These are phyloP conservation scores for Halichoeres trimaculatus DNA, from an alignment of 2,113 vertebrate genomes.

Conservation along the genomic window DNA sequence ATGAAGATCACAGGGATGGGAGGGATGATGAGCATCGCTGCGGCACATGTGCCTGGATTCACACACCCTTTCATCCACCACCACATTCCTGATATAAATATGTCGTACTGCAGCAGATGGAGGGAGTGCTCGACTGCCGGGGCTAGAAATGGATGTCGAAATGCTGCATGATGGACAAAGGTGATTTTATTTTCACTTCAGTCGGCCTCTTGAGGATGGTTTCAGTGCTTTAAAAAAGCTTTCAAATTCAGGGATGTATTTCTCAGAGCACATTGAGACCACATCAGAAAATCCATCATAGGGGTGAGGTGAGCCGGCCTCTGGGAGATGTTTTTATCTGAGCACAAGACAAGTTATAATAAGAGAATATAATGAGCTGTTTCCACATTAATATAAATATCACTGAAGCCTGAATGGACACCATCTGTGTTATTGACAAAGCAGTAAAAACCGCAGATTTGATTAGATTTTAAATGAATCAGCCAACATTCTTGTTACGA, in stretches of 20 bases:
- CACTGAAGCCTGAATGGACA: background rate
- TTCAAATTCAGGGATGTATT: background rate
- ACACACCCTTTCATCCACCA: slow-evolving; percentile 26
- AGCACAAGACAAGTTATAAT: too few species aligned
- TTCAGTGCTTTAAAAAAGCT: background rate
- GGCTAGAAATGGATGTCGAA: background rate
- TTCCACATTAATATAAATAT: background rate
- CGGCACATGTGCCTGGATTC: slow-evolving; percentile 3
- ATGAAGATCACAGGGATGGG: slow-evolving; percentile 10
- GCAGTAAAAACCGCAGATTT: background rate
- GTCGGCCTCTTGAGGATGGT: background rate
- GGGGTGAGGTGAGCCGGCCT: too few species aligned
- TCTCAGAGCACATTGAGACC: too few species aligned
- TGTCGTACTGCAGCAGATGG: background rate
- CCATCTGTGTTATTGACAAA: background rate
- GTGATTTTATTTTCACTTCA: slow-evolving; percentile 23
- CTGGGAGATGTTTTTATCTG: too few species aligned
- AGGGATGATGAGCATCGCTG: slow-evolving; percentile 21
- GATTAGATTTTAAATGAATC: background rate
- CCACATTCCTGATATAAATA: background rate
- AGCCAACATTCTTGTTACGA: background rate
- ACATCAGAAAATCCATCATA: too few species aligned
- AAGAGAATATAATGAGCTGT: background rate
- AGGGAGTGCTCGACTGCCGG: background rate
- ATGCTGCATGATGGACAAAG: background rate